Conservation (phyloP, 2,113 vertebrate genomes). For the Bujurquina vittata region DNA sequence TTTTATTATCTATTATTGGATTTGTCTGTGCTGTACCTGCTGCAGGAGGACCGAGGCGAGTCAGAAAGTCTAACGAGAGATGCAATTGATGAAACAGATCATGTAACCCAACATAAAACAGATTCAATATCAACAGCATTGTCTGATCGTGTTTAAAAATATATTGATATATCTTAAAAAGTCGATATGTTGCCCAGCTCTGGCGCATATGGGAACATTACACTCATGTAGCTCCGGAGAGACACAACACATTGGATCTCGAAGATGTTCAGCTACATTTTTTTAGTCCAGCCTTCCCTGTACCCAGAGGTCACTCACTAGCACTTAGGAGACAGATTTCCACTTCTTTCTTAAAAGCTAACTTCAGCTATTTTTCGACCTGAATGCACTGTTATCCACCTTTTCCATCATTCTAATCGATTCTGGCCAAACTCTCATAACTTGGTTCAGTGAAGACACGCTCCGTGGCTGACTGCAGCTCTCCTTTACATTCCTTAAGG, state of each 20-base stretch:
- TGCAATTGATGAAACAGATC: neutral
- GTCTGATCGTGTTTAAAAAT: neutral
- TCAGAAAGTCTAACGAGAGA: too few relatives aligned
- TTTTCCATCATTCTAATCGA: constrained; percentile 62
- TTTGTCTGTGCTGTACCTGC: neutral
- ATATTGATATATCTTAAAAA: neutral
- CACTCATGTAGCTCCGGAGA: neutral
- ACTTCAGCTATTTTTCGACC: constrained; percentile 16
- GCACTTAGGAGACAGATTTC: constrained; percentile 22
- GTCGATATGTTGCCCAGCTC: neutral
- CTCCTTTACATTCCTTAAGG: constrained; percentile 43
- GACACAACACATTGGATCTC: neutral
- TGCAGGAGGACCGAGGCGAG: neutral
- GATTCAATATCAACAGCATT: neutral
- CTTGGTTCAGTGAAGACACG: constrained; percentile 70
- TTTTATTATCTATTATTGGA: neutral
- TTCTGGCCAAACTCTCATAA: constrained; percentile 65
- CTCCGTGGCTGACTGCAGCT: constrained; percentile 45
- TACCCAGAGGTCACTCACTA: neutral
- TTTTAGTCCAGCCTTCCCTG: neutral
- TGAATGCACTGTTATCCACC: constrained; percentile 28
- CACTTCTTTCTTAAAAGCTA: constrained; percentile 4
- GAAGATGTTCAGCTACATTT: neutral
- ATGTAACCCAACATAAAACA: neutral
- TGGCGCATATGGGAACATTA: neutral